These are phyloP conservation scores for Falcaria lacertinaria DNA, from an alignment of 2,888 invertebrate species.

Conservation along the genomic window DNA sequence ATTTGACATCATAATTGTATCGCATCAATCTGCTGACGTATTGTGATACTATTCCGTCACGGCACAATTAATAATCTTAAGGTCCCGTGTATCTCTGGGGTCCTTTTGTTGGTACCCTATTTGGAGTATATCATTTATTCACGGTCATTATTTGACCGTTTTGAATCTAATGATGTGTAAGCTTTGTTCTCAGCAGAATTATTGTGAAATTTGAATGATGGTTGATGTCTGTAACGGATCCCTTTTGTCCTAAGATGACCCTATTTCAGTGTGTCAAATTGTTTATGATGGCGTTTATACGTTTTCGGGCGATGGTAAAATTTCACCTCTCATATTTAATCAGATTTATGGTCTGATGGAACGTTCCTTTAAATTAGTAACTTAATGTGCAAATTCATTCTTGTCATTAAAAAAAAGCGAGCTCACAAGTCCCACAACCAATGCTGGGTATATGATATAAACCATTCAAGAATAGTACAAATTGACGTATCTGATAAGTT, in stretches of 20 bases:
- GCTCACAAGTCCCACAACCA: too few species aligned
- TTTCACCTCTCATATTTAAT: too few species aligned
- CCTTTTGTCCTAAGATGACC: slow-evolving; percentile 32
- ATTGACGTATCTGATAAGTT: too few species aligned
- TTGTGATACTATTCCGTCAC: slow-evolving; percentile 71
- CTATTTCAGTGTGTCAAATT: slow-evolving; percentile 25
- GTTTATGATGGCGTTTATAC: neutral
- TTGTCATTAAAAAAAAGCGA: too few species aligned
- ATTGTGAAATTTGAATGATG: slow-evolving; percentile 71
- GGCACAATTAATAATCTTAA: slow-evolving; percentile 63
- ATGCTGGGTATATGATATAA: too few species aligned
- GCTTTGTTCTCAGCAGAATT: slow-evolving; percentile 67
- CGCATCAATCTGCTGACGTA: slow-evolving; percentile 55
- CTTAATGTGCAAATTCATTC: too few species aligned
- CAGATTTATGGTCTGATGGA: too few species aligned
- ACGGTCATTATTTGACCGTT: slow-evolving; percentile 80
- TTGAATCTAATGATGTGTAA: slow-evolving; percentile 71
- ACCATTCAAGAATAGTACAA: too few species aligned
- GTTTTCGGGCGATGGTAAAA: too few species aligned
- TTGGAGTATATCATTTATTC: slow-evolving; percentile 73
- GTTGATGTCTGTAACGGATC: slow-evolving; percentile 62
- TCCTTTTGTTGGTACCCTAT: slow-evolving; percentile 65
- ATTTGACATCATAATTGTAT: slow-evolving; percentile 21
- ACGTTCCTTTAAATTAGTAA: too few species aligned
- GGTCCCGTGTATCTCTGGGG: slow-evolving; percentile 55